phyloP scores from a whole-genome alignment of 1,140 invertebrate genomes.

The Dufourea novaeangliae region DNA sequence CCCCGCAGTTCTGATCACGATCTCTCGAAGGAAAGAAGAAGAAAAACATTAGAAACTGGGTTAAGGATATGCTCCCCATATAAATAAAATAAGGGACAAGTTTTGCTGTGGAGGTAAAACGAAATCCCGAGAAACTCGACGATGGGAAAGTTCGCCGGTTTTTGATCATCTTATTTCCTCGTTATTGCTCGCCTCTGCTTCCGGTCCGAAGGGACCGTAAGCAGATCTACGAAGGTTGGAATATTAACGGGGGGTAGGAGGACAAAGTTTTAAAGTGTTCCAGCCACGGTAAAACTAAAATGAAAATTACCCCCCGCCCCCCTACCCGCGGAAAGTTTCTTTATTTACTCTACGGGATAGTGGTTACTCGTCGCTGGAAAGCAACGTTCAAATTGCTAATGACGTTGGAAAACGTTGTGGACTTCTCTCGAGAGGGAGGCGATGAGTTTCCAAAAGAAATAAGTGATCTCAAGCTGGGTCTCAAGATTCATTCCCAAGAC shows the following conservation, averaged over 20 bases:
- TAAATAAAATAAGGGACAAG: background rate
- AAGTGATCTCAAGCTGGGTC: background rate
- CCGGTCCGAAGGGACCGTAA: background rate
- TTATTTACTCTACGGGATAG: background rate
- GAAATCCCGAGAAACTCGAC: background rate
- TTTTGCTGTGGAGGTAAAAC: background rate
- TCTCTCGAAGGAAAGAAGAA: background rate
- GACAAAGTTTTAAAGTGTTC: slow-evolving; percentile 7
- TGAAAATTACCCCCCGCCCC: background rate
- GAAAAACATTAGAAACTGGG: background rate
- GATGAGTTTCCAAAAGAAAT: background rate
- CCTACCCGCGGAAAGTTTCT: background rate
- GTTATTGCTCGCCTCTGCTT: background rate
- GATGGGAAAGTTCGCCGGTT: background rate
- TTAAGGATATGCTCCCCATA: background rate
- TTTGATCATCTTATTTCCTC: background rate
- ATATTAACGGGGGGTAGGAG: background rate
- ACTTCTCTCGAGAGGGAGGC: background rate
- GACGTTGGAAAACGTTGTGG: background rate
- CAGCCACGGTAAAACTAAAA: background rate
- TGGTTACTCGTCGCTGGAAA: background rate
- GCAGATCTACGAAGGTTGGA: background rate
- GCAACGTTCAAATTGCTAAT: slow-evolving; percentile 8
- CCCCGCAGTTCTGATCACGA: background rate
- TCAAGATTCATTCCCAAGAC: background rate